A percentile compares a stretch with the other conserved stretches of the same genome.
Evolutionary conservation across 2,113 vertebrate species (phyloP).

Genomic region (human (Homo sapiens)): DNA sequence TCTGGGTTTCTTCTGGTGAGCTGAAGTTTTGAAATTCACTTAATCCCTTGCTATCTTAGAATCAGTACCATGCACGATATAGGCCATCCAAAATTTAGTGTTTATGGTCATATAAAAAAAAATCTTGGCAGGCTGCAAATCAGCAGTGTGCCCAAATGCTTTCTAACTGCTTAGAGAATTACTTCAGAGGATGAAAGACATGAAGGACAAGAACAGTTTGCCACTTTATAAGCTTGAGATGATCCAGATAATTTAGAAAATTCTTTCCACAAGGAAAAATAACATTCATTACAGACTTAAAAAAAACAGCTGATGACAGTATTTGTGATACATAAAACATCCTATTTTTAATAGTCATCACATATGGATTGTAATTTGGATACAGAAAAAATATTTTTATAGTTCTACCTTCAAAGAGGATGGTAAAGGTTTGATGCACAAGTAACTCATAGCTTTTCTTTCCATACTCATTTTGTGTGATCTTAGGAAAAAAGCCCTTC

Average conservation of each 20-base stretch:
- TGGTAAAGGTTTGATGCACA: background rate
- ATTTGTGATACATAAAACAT: background rate
- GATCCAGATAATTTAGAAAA: conserved; percentile 51
- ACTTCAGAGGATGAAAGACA: conserved; percentile 43
- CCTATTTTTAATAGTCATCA: background rate
- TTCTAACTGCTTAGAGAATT: conserved; percentile 40
- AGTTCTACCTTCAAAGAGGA: background rate
- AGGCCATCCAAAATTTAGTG: background rate
- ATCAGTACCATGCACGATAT: background rate
- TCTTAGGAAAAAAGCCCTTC: background rate
- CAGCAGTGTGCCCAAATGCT: background rate
- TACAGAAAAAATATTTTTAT: background rate
- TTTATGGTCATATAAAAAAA: background rate
- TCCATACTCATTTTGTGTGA: background rate
- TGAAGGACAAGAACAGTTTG: background rate
- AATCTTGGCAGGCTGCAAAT: conserved; percentile 36
- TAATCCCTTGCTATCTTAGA: conserved; percentile 46
- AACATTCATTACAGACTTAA: background rate
- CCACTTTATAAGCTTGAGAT: conserved; percentile 26
- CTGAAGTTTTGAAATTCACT: conserved; percentile 50
- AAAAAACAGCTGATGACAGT: background rate
- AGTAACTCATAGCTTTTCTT: background rate
- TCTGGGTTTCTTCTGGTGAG: background rate
- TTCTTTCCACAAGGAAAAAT: conserved; percentile 37
- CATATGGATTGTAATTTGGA: background rate